These are phyloP conservation scores for Plutomurus gul DNA, from an alignment of 1,140 invertebrate species.

Conservation along the genomic window DNA sequence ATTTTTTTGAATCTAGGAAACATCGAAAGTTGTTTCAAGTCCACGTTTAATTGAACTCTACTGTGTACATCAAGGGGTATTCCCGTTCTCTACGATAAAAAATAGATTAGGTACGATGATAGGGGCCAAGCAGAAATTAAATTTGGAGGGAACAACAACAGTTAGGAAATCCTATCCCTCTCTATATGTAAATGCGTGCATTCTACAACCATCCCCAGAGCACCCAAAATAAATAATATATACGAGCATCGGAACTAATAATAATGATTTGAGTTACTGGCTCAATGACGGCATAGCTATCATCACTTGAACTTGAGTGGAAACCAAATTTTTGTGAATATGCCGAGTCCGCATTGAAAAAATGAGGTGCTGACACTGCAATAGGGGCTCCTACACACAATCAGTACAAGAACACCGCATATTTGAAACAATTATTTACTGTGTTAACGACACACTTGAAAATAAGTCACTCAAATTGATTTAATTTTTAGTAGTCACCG, in stretches of 20 bases:
- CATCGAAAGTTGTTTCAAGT: conserved; percentile 57
- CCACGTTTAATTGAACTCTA: conserved; percentile 63
- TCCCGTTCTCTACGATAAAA: conserved; percentile 60
- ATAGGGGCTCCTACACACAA: conserved; percentile 31
- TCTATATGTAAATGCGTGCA: too few species aligned
- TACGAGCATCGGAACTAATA: too few species aligned
- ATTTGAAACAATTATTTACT: background rate
- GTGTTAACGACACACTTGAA: too few species aligned
- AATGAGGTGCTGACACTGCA: conserved; percentile 35
- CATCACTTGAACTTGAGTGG: background rate
- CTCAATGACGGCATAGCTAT: background rate
- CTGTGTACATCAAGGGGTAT: conserved; percentile 60
- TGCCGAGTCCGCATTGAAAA: conserved; percentile 4
- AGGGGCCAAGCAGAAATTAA: too few species aligned
- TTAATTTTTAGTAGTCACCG: too few species aligned
- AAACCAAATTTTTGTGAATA: conserved; percentile 25
- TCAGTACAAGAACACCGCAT: background rate
- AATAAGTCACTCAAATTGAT: too few species aligned
- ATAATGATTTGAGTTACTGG: background rate
- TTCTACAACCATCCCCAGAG: too few species aligned
- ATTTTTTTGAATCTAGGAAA: conserved; percentile 59
- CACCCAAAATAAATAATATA: too few species aligned
- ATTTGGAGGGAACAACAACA: too few species aligned
- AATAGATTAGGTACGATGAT: background rate
- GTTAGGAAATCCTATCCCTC: too few species aligned